Percentiles rank a stretch among this genome's conserved stretches.
Conservation (phyloP, 2,797 vertebrate species). For the Netta rufina region DNA sequence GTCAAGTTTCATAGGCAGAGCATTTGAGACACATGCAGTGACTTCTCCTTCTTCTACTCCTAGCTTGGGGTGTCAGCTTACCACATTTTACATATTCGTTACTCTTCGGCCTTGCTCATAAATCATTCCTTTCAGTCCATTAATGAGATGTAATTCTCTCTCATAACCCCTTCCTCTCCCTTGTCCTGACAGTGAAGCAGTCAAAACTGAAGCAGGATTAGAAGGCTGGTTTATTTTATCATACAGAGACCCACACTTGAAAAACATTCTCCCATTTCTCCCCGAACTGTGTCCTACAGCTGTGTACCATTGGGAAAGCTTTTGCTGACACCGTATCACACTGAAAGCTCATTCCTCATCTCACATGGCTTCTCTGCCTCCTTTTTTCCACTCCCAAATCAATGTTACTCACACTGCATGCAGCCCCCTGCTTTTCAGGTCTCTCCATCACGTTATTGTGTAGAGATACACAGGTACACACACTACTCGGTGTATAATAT, state of each 20-base stretch:
- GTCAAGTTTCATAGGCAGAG: slow-evolving; percentile 49
- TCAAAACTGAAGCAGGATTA: not conserved
- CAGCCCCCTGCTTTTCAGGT: not conserved
- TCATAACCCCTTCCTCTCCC: not conserved
- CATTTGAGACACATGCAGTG: slow-evolving; percentile 26
- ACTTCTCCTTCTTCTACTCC: slow-evolving; percentile 42
- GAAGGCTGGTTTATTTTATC: not conserved
- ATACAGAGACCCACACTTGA: not conserved
- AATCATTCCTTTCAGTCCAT: slow-evolving; percentile 52
- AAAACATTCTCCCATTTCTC: not conserved
- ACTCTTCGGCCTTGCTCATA: slow-evolving; percentile 14
- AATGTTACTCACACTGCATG: not conserved
- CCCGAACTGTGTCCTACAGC: not conserved
- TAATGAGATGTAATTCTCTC: slow-evolving; percentile 1
- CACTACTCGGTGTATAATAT: not conserved
- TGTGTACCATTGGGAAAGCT: not conserved
- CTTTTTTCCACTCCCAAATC: not conserved
- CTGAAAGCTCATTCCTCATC: not conserved
- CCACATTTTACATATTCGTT: slow-evolving; percentile 57
- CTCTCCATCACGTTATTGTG: not conserved
- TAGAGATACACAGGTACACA: not conserved
- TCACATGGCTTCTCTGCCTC: not conserved
- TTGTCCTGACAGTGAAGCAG: not conserved
- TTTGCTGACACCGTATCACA: not conserved
- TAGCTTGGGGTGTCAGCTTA: slow-evolving; percentile 45